These are phyloP conservation scores for Rhizomys pruinosus DNA, from an alignment of 2,113 vertebrate genomes.

Conservation along the genomic window DNA sequence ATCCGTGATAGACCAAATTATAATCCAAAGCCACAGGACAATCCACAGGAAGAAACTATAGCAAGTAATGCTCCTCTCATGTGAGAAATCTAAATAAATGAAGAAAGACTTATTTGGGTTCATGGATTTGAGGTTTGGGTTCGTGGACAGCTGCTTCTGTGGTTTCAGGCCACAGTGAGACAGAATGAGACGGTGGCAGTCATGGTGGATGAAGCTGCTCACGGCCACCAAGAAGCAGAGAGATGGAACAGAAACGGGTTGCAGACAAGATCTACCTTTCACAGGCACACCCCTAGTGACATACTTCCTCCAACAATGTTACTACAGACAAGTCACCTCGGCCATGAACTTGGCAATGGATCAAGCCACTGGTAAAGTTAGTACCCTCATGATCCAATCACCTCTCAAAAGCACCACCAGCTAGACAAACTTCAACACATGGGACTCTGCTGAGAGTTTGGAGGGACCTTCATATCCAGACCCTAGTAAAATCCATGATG, in stretches of 20 bases:
- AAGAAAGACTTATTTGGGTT: not conserved
- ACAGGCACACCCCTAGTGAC: not conserved
- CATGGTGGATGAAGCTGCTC: not conserved
- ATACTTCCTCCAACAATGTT: not conserved
- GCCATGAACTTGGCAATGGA: not conserved
- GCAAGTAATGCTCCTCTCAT: not conserved
- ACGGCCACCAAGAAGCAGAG: not conserved
- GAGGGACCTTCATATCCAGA: not conserved
- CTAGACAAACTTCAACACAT: not conserved
- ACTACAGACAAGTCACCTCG: not conserved
- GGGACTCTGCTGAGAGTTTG: rapidly evolving
- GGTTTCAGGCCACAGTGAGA: not conserved
- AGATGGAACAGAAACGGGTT: not conserved
- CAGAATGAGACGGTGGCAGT: too few species aligned
- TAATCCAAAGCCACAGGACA: not conserved
- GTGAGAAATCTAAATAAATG: not conserved
- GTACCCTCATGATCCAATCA: not conserved
- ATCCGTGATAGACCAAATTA: not conserved
- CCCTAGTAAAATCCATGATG: not conserved
- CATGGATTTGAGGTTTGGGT: not conserved
- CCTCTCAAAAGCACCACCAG: not conserved
- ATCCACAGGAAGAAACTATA: not conserved
- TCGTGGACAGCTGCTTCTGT: not conserved
- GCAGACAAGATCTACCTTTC: not conserved
- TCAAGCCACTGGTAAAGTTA: not conserved